A percentile compares a stretch with the other conserved stretches of the same genome.
These are phyloP conservation scores for Drosophila ogumai DNA, from an alignment of 1,140 invertebrate species.

Conservation along the genomic window DNA sequence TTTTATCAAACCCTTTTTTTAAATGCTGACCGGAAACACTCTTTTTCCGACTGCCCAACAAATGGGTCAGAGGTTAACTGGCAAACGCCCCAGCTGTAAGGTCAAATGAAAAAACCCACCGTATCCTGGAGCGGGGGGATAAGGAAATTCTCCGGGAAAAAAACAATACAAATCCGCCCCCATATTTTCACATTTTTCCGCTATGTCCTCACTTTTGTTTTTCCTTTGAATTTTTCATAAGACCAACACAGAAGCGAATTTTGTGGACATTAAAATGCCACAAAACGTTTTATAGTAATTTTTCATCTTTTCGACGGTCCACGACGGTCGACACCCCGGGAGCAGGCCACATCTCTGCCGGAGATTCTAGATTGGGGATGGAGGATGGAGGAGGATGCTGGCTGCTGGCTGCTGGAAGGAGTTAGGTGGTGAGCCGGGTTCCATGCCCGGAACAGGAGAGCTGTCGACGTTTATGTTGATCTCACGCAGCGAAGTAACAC, in stretches of 20 bases:
- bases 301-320: slow-evolving; percentile 76
- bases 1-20: background rate
- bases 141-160: slow-evolving; percentile 10
- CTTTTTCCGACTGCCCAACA: slow-evolving; percentile 8
- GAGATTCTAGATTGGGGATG: slow-evolving; percentile 11
- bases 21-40: slow-evolving; percentile 3
- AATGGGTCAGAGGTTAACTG: slow-evolving; percentile 24
- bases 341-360: slow-evolving; percentile 24
- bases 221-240: slow-evolving; percentile 76
- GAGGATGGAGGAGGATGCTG: too few relatives aligned
- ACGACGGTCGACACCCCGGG: background rate
- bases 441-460: slow-evolving; percentile 14
- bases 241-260: slow-evolving; percentile 50
- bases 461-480: slow-evolving; percentile 70
- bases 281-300: slow-evolving; percentile 84
- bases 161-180: slow-evolving; percentile 11
- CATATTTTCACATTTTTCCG: slow-evolving; percentile 6
- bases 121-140: too few relatives aligned
- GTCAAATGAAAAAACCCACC: background rate
- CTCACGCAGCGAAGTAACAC: slow-evolving; percentile 68
- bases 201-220: slow-evolving; percentile 58
- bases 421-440: slow-evolving; percentile 19
- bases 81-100: slow-evolving; percentile 1
- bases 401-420: slow-evolving; percentile 1
- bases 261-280: slow-evolving; percentile 83